Conservation (phyloP, 2,888 invertebrate genomes). For the Acanthococcus lagerstroemiae region DNA sequence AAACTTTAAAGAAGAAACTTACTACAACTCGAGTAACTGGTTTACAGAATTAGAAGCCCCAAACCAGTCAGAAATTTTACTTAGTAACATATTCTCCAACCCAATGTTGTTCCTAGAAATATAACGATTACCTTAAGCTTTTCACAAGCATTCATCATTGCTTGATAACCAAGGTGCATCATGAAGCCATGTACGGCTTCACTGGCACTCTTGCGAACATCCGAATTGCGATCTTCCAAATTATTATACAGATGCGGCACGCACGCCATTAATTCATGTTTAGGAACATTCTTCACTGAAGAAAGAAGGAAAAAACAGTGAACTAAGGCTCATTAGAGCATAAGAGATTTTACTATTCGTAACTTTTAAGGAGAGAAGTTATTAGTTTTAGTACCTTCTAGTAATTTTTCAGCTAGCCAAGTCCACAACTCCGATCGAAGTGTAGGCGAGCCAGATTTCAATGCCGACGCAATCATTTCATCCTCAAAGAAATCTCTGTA, state of each 20-base stretch:
- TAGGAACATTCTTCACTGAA: slow-evolving; percentile 59
- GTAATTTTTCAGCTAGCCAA: slow-evolving; percentile 76
- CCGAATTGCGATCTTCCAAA: slow-evolving; percentile 81
- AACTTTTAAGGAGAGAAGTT: too few species aligned
- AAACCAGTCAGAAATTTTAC: too few species aligned
- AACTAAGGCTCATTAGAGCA: too few species aligned
- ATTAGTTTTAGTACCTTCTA: slow-evolving; percentile 51
- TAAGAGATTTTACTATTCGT: too few species aligned
- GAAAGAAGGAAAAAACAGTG: neutral
- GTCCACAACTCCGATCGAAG: slow-evolving; percentile 69
- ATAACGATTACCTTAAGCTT: slow-evolving; percentile 58
- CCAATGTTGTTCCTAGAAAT: too few species aligned
- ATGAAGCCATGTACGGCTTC: slow-evolving; percentile 85
- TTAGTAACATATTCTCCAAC: too few species aligned
- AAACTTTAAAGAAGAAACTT: too few species aligned
- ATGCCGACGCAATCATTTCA: slow-evolving; percentile 79
- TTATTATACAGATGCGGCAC: slow-evolving; percentile 68
- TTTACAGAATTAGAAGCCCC: too few species aligned
- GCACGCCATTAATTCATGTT: slow-evolving; percentile 69
- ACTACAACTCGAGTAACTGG: too few species aligned
- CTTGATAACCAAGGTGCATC: slow-evolving; percentile 79
- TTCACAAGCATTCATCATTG: slow-evolving; percentile 62
- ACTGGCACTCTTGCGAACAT: slow-evolving; percentile 80
- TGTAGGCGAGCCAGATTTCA: slow-evolving; percentile 74
- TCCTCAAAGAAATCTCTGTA: slow-evolving; percentile 73